Evolutionary conservation across 2,888 invertebrate species (phyloP), one percentile per base, ranked within the genome.

Genomic region (Aporophyla lueneburgensis): DNA sequence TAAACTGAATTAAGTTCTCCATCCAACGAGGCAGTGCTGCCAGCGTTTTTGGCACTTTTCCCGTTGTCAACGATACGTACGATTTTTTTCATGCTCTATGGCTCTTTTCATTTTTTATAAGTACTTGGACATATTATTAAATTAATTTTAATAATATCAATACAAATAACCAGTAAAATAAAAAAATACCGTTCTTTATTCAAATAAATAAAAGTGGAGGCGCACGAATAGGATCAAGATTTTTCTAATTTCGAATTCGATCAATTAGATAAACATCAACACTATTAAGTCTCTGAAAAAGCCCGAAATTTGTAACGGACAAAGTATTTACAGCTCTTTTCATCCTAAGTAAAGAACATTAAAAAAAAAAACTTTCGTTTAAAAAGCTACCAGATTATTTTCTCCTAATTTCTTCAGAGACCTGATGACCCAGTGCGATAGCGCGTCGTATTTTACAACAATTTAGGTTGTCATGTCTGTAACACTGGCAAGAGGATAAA

Each of bases 401-500:
- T 59, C 72, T 62, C 56, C 59, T 24, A 76, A 69, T 80, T 33
- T 72, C 59, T 81, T 77, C 65, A 53, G 56, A 72, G 69, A 49
- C 33, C 21, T 12, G 81, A 81, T 81, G 73, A 46, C 82, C 82
- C 16, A 69, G 24, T 71, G 9, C 59, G 81, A 81, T 82, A 82
- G 19, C 3, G 3, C 40, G 7, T 77, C 69, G 61, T 81, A 76
- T 70, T 81, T 81, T 62, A 81, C 69, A 66, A 62, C 61, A 51
- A 76, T 81, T 81, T 53, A 70, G 81, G 46, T 67, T 80, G 81
- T 81, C 71, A 81, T 76, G 63, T 69, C 63, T 71, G 68, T 71
- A 81, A 68, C 33, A 54, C 33, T 72, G 10, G 49, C 65, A 62
- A 24, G 61, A 66, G 43, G 2, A 66, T 81, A 77, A 77, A 81